A percentile compares a stretch with the other conserved stretches of the same genome.
phyloP scores from a whole-genome alignment of 2,797 vertebrate species.

The Simalia tracyae region DNA sequence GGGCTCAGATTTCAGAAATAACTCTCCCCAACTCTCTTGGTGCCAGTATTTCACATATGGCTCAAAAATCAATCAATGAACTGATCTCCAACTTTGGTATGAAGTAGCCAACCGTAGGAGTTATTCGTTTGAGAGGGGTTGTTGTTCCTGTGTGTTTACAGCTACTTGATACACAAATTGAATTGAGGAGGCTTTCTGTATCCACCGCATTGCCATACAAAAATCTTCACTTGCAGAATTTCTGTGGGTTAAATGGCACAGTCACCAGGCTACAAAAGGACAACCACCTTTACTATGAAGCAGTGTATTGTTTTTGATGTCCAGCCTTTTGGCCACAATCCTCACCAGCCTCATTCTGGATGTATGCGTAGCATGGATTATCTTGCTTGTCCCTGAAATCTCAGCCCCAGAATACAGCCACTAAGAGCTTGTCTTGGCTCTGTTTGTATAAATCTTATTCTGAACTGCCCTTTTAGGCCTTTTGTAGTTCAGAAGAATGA shows the following conservation, averaged over 20 bases:
- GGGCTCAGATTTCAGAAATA: background rate
- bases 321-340: background rate
- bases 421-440: background rate
- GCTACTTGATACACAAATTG: background rate
- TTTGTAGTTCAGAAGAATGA: background rate
- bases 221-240: background rate
- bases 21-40: background rate
- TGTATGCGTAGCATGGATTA: background rate
- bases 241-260: background rate
- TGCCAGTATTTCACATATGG: background rate
- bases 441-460: background rate
- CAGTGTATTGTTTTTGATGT: background rate
- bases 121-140: background rate
- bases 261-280: background rate
- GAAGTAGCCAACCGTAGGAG: background rate
- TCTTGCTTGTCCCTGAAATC: background rate
- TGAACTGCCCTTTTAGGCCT: background rate
- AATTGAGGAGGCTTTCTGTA: background rate
- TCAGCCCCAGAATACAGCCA: accelerated
- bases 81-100: background rate
- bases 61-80: background rate
- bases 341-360: background rate
- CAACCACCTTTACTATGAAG: background rate
- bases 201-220: background rate
- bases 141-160: background rate